phyloP scores from a whole-genome alignment of 2,888 invertebrate species.

The Epirrita christyi region DNA sequence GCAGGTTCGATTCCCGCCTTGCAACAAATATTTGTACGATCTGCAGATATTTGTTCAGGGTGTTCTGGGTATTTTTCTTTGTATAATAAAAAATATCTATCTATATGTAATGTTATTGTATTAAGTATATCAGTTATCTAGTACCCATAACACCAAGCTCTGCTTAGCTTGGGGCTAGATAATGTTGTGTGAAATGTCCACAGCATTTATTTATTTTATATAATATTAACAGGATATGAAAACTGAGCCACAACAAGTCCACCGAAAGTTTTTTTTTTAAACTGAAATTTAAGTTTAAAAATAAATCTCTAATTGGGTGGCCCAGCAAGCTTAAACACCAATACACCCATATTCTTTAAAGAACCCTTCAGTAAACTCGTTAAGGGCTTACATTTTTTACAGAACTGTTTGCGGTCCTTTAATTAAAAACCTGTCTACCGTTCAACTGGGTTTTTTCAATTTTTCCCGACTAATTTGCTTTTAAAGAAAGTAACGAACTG shows the following conservation, averaged over 20 bases:
- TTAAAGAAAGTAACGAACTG: constrained; percentile 7
- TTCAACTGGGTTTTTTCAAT: constrained; percentile 36
- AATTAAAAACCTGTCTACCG: constrained; percentile 52
- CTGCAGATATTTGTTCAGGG: too few species aligned
- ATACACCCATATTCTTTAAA: constrained; percentile 22
- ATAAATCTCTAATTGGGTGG: constrained; percentile 6
- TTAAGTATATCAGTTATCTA: too few species aligned
- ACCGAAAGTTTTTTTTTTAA: not conserved
- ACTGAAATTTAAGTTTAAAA: not conserved
- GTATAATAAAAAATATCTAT: too few species aligned
- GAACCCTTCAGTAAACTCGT: constrained; percentile 48
- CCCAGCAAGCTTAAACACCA: constrained; percentile 16
- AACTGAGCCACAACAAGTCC: not conserved
- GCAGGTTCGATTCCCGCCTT: too few species aligned
- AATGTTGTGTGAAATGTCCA: too few species aligned
- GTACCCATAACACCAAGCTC: too few species aligned
- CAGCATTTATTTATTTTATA: too few species aligned
- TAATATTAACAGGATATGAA: too few species aligned
- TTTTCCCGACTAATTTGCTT: constrained; percentile 29
- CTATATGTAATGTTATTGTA: too few species aligned
- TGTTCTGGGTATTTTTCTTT: too few species aligned
- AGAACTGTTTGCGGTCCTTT: constrained; percentile 50
- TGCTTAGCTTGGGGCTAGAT: too few species aligned
- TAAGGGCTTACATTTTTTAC: constrained; percentile 49
- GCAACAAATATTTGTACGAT: too few species aligned